These are phyloP conservation scores for Cyclophora punctaria DNA, from an alignment of 2,888 invertebrate genomes.

Conservation along the genomic window DNA sequence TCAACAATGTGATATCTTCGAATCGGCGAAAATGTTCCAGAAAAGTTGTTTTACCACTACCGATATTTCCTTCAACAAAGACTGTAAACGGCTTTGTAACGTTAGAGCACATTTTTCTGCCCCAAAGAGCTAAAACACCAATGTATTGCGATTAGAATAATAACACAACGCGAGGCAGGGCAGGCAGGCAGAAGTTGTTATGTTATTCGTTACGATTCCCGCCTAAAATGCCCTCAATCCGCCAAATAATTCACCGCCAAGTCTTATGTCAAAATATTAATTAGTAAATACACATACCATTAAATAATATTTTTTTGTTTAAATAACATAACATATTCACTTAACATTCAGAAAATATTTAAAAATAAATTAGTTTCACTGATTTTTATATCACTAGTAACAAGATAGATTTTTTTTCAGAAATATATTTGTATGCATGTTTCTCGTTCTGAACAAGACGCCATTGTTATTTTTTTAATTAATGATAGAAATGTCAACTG, in stretches of 20 bases:
- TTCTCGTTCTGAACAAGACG: too few relatives aligned
- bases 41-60: slow-evolving; percentile 92
- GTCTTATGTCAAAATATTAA: slow-evolving; percentile 18
- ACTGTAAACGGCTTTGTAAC: slow-evolving; percentile 83
- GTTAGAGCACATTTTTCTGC: slow-evolving; percentile 43
- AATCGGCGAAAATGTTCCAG: slow-evolving; percentile 85
- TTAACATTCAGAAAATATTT: slow-evolving; percentile 1
- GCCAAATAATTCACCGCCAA: slow-evolving; percentile 30
- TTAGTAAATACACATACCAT: slow-evolving; percentile 45
- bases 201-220: slow-evolving; percentile 33
- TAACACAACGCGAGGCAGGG: slow-evolving; percentile 4
- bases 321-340: slow-evolving; percentile 26
- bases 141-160: slow-evolving; percentile 8
- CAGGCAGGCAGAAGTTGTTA: neutral
- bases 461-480: too few relatives aligned
- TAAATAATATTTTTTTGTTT: slow-evolving; percentile 18
- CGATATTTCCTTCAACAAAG: slow-evolving; percentile 92
- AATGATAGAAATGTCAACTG: too few relatives aligned
- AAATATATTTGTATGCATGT: too few relatives aligned
- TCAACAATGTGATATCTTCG: slow-evolving; percentile 78
- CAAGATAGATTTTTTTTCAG: too few relatives aligned
- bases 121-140: too few relatives aligned
- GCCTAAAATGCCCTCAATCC: slow-evolving; percentile 40
- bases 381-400: too few relatives aligned
- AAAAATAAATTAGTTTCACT: neutral